Evolutionary conservation across 2,797 vertebrate genomes (phyloP), one percentile per base, ranked within the genome.

Genomic region (Chrosomus eos): DNA sequence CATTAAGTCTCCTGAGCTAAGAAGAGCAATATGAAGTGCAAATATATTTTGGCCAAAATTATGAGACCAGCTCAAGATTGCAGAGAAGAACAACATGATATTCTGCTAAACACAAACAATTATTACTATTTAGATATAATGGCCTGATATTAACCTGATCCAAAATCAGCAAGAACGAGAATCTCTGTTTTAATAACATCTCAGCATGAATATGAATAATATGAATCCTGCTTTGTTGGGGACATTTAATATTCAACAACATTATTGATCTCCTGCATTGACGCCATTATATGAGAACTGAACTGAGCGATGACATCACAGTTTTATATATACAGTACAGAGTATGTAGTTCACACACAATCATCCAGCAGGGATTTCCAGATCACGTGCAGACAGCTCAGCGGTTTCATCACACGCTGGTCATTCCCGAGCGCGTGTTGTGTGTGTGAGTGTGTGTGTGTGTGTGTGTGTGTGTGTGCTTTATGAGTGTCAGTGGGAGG

Each of bases 401-500:
- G 73, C 73, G 7, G 31, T 76, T 76, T 75, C 64, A 80, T 38
- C 78, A 51, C 28, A 19, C 0, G 13, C 66, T 21, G 51, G 80
- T 71, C 33, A 81, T 71, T 68, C 13, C 31, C 23, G 31, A 53
- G 45, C 7, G 51, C 5, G 45, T 80, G 64, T 58, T 76, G 48
- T 76, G 48, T 43, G 45, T 36, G 66, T 81, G 36, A 72, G 51
- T 81, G 28, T 73, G 45, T 80, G 64, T 58, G 51, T 76, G 48
- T 75, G 45, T 80, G 64, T 58, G 51, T 76, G 48, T 75, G 48
- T 43, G 45, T 36, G 66, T 81, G 48, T 0, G 36, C 38, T 58
- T 81, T 82, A 62, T 36, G 70, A 51, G 64, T 51, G n/a, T 79
- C 55, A 33, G 81, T 83, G 48, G 53, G 85, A 67, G 75, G 79